Base-by-base conservation (phyloP, 2,797 vertebrate genomes). In the Telmatherina bonti region DNA sequence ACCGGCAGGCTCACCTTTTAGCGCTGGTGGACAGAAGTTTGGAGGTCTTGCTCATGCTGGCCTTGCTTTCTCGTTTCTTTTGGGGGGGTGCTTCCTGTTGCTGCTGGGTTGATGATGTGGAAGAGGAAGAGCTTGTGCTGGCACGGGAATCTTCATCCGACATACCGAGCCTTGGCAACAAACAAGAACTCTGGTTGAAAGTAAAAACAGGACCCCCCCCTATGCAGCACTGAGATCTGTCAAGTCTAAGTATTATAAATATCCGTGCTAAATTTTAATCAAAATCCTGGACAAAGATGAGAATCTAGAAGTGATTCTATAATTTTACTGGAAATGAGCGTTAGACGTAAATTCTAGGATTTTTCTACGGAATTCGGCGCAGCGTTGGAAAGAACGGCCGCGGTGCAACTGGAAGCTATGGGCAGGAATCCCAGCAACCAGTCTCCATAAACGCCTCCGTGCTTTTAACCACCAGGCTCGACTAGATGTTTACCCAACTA, bases 121-220 rank as follows among this genome's bases (percentile, higher is more conserved):
- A 97, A 70, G 96, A 97, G 70, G 96, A 96, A 94, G 96, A 97
- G 94, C 96, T 97, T 92, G 95, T 96, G 94, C 97, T 98, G 95
- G 97, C 96, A 95, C 96, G 96, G 72, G 96, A 98, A 96, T 98
- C 97, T 94, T 98, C 97, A 96, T 99, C 97, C 94, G 96, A 98
- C 97, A 99, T 98, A 95, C 93, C 94, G 95, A 90, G 92, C 92
- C 92, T 89, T 27, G 35, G 15, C 35, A 54, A 24, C 2, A n/a
- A 26, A 47, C 24, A 56, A 0, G 51, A 13, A 49, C 47, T 31
- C 43, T 2, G 18, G 22, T n/a, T 51, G 26, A 51, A 51, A 24
- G 22, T 11, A 51, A 2, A 51, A 12, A 15, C 22, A 51, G n/a
- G 10, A 24, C 38, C 1, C 0, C 1, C 38, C 12, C 38, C 15